phyloP scores from a whole-genome alignment of 1,140 invertebrate species.

The Aleiodes sp. region DNA sequence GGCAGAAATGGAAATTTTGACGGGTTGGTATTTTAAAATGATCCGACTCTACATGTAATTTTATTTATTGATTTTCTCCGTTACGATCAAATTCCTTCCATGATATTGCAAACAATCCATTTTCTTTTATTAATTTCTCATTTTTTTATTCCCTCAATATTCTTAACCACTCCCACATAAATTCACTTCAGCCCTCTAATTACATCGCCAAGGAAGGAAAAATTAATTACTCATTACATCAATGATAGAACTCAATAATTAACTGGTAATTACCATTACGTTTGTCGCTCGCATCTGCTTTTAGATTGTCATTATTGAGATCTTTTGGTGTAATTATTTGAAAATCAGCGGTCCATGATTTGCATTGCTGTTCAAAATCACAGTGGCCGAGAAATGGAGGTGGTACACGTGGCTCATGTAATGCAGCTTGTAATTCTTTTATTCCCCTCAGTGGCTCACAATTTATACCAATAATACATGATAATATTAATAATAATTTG shows the following conservation, averaged over 20 bases:
- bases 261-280: slow-evolving; percentile 30
- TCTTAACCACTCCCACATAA: too few species aligned
- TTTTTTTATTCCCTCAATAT: too few species aligned
- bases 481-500: slow-evolving; percentile 39
- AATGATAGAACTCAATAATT: neutral
- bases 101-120: too few species aligned
- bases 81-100: too few species aligned
- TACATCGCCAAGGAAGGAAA: too few species aligned
- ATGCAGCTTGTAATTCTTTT: slow-evolving; percentile 33
- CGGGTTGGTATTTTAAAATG: too few species aligned
- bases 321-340: neutral
- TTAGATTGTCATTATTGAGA: neutral
- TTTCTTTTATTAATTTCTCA: too few species aligned
- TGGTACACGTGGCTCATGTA: slow-evolving; percentile 29
- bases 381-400: slow-evolving; percentile 47
- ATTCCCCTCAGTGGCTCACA: slow-evolving; percentile 34
- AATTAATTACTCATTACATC: too few species aligned
- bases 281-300: slow-evolving; percentile 43
- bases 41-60: too few species aligned
- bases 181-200: too few species aligned
- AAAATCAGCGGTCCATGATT: slow-evolving; percentile 51
- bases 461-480: slow-evolving; percentile 32
- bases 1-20: too few species aligned
- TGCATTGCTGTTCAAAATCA: slow-evolving; percentile 51
- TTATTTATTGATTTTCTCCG: too few species aligned